phyloP scores from a whole-genome alignment of 1,140 invertebrate species.

The Aplysia californica region DNA sequence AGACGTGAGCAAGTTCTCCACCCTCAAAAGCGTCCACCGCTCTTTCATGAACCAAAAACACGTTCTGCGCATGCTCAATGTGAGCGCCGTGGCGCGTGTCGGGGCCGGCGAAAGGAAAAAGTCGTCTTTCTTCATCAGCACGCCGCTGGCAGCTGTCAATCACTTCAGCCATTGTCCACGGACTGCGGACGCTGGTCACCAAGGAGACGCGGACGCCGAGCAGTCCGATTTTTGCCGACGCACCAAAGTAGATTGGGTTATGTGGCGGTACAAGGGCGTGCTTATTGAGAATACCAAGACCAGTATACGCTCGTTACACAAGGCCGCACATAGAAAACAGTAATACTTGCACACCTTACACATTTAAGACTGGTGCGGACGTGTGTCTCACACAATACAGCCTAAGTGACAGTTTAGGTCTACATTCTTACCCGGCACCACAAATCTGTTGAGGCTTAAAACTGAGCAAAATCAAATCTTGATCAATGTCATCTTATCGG shows the following conservation, averaged over 20 bases:
- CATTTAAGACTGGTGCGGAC: too few species aligned
- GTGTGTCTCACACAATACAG: too few species aligned
- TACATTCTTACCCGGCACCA: too few species aligned
- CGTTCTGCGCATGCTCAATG: conserved; percentile 14
- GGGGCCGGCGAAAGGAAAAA: conserved; percentile 6
- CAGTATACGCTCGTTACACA: neutral
- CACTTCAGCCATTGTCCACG: conserved; percentile 24
- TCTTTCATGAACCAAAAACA: conserved; percentile 23
- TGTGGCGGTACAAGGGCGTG: conserved; percentile 14
- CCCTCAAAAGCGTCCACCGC: conserved; percentile 8
- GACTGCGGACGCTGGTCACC: neutral
- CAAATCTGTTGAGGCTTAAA: too few species aligned
- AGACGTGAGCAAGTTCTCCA: conserved; percentile 11
- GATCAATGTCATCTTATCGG: too few species aligned
- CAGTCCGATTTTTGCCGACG: neutral
- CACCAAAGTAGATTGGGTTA: conserved; percentile 2
- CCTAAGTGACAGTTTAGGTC: too few species aligned
- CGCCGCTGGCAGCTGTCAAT: conserved; percentile 2
- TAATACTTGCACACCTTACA: too few species aligned
- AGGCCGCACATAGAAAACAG: too few species aligned
- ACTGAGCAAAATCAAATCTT: too few species aligned
- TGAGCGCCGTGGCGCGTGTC: neutral
- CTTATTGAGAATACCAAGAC: conserved; percentile 1
- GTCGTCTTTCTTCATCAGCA: conserved; percentile 10
- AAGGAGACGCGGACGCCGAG: neutral